Base-by-base conservation (phyloP, 2,888 invertebrate genomes). In the Dasysyrphus tricinctus region DNA sequence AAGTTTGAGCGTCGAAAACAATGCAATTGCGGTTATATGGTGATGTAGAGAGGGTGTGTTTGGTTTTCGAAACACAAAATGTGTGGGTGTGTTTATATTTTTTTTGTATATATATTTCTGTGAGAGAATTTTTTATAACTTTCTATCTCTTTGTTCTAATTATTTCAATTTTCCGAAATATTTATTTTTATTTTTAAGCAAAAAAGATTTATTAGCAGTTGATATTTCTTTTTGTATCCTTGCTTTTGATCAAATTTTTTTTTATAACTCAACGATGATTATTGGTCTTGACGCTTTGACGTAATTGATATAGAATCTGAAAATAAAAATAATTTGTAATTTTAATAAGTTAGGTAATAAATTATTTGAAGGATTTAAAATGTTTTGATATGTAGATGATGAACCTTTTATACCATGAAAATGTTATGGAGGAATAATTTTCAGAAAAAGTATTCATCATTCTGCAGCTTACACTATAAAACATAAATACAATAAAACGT, bases 21-120 rank as follows among this genome's bases (percentile, higher is more conserved):
- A 44, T 87, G 83, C 69, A 76, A 69, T 76, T 1, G 24, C 24
- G 24, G 24, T 76, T 61, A n/a, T n/a, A n/a, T n/a, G n/a, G n/a
- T n/a, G n/a, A n/a, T n/a, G n/a, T n/a, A 37, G 32, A 86, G 63
- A 61, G 87, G 83, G 87, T 87, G 83, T 87, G 83, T 76, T 87
- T 44, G 49, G 16, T 63, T 32, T 78, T 69, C 56, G 56, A 42
- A 42, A 49, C 29, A 29, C 72, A 72, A 56, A 29, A 32, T 61
- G 39, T 54, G 59, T 47, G 37, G 65, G 42, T 49, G 39, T 44
- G 56, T 54, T 51, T 74, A n/a, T 34, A 19, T 49, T 67, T 59
- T 39, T 57, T 69, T 19, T 57, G 3, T 44, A 11, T 24, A 4
- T 39, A 11, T 32, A 11, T 49, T 11, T 51, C 6, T 24, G 39